Evolutionary conservation across 2,888 invertebrate species (phyloP).

Genomic region (Pogonocherus hispidulus): DNA sequence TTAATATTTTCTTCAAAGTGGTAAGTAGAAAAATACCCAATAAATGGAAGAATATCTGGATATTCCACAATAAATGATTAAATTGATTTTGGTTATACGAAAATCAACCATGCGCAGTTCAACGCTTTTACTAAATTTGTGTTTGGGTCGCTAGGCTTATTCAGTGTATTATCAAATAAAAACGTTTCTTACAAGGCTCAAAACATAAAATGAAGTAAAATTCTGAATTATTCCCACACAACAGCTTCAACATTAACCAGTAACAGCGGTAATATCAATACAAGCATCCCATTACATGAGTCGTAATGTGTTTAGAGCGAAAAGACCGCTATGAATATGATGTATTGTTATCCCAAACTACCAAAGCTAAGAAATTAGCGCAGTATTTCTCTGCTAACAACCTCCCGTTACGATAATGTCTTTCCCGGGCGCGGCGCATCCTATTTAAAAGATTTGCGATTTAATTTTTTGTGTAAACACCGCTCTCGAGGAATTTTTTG

Average conservation of each 20-base stretch:
- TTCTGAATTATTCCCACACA: neutral
- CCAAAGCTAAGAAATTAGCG: slow-evolving; percentile 62
- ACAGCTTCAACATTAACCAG: slow-evolving; percentile 47
- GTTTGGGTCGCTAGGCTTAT: too few species aligned
- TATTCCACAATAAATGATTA: too few species aligned
- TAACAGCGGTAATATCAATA: slow-evolving; percentile 48
- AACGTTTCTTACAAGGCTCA: too few species aligned
- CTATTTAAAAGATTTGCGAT: slow-evolving; percentile 65
- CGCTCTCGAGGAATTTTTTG: slow-evolving; percentile 47
- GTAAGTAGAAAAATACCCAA: too few species aligned
- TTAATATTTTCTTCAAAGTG: too few species aligned
- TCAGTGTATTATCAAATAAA: too few species aligned
- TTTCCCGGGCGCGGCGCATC: slow-evolving; percentile 56
- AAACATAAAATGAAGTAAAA: slow-evolving; percentile 7
- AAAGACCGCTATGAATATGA: slow-evolving; percentile 60
- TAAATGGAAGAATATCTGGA: too few species aligned
- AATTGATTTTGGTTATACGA: too few species aligned
- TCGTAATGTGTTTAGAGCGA: slow-evolving; percentile 60
- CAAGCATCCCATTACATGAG: slow-evolving; percentile 56
- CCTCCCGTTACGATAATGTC: slow-evolving; percentile 62
- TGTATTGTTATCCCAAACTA: slow-evolving; percentile 60
- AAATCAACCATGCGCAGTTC: too few species aligned
- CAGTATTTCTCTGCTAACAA: slow-evolving; percentile 61
- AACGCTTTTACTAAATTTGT: too few species aligned
- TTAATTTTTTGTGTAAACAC: slow-evolving; percentile 62